phyloP scores from a whole-genome alignment of 2,797 vertebrate species.

The Enteromius anoplus region DNA sequence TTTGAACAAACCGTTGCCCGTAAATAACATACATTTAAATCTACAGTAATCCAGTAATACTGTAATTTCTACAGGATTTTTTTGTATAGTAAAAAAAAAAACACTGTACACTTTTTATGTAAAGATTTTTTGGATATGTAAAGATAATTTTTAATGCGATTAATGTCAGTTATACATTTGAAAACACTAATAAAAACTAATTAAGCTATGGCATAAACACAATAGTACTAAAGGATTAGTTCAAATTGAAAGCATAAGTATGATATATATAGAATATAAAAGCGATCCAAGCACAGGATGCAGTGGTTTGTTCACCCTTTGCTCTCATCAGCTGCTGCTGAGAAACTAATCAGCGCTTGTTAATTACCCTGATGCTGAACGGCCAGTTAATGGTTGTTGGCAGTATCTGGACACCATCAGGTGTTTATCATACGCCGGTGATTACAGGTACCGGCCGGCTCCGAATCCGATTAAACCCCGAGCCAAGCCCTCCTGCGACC shows the following conservation, averaged over 20 bases:
- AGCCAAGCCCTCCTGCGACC: slow-evolving; percentile 25
- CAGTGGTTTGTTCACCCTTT: background rate
- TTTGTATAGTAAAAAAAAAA: too few relatives aligned
- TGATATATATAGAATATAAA: background rate
- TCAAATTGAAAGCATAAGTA: background rate
- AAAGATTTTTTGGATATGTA: too few relatives aligned
- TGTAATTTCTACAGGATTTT: too few relatives aligned
- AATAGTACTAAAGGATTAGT: background rate
- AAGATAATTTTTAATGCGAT: too few relatives aligned
- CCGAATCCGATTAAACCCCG: slow-evolving; percentile 26
- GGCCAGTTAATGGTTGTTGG: slow-evolving; percentile 28
- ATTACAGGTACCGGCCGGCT: slow-evolving; percentile 34
- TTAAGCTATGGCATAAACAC: background rate
- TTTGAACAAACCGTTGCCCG: too few relatives aligned
- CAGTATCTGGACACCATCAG: slow-evolving; percentile 34
- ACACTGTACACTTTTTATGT: too few relatives aligned
- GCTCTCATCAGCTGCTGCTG: slow-evolving; percentile 26
- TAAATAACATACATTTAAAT: too few relatives aligned
- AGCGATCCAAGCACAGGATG: background rate
- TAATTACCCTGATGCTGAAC: slow-evolving; percentile 38
- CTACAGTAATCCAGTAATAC: too few relatives aligned
- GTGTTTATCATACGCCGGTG: slow-evolving; percentile 42
- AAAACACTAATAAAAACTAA: background rate
- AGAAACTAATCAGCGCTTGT: slow-evolving; percentile 17
- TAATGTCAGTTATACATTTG: too few relatives aligned